Conservation (phyloP, 2,888 invertebrate species). For the Pediacus dermestoides region DNA sequence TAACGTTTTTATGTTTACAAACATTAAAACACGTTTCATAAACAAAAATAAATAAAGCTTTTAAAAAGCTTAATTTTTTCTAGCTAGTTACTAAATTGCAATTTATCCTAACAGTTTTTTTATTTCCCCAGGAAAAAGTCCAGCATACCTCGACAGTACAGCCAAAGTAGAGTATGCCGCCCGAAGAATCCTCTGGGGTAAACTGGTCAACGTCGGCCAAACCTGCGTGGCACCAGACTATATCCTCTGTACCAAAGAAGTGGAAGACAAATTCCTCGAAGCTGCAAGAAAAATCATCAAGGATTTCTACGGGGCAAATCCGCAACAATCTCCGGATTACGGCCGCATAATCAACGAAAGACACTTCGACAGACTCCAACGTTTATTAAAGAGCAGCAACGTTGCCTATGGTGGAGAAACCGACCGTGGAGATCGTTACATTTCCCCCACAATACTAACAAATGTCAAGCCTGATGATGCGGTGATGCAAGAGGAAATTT, state of each 20-base stretch:
- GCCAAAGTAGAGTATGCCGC: conserved; percentile 74
- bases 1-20: too few species aligned
- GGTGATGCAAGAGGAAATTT: conserved; percentile 90
- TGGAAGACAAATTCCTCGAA: conserved; percentile 59
- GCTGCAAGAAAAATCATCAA: conserved; percentile 59
- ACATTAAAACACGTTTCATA: too few species aligned
- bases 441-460: conserved; percentile 79
- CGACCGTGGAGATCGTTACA: conserved; percentile 73
- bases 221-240: conserved; percentile 98
- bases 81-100: too few species aligned
- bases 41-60: too few species aligned
- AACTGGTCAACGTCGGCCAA: conserved; percentile 88
- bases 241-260: conserved; percentile 74
- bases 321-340: conserved; percentile 72
- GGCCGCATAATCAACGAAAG: conserved; percentile 80
- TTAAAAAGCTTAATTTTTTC: too few species aligned
- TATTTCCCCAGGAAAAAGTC: too few species aligned
- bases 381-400: conserved; percentile 66
- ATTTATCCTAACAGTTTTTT: too few species aligned
- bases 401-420: conserved; percentile 74
- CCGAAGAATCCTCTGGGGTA: conserved; percentile 91
- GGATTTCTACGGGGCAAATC: conserved; percentile 80
- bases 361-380: conserved; percentile 54
- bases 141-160: conserved; percentile 83
- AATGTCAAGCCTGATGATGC: conserved; percentile 75